Conservation (phyloP, 2,888 invertebrate genomes). For the Melipona beecheii region DNA sequence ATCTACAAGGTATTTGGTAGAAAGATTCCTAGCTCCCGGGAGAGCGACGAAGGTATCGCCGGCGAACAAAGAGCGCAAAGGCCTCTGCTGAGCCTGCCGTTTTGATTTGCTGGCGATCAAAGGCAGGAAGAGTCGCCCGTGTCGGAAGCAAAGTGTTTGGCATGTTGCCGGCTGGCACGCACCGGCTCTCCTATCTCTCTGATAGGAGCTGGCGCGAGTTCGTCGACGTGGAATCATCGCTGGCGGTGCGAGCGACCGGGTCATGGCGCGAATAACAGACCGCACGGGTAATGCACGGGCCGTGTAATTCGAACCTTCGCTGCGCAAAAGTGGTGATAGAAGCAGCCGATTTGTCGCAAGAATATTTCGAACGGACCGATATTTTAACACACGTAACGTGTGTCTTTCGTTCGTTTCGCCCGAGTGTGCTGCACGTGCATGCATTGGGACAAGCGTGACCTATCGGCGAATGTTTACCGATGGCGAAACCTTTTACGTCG, state of each 20-base stretch:
- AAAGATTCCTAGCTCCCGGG: neutral
- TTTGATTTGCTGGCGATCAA: slow-evolving; percentile 29
- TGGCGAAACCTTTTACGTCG: slow-evolving; percentile 72
- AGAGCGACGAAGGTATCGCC: neutral
- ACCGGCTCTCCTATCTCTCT: neutral
- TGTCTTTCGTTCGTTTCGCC: slow-evolving; percentile 29
- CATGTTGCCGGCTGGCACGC: slow-evolving; percentile 3
- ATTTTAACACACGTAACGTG: neutral
- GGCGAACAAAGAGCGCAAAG: slow-evolving; percentile 17
- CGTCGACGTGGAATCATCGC: slow-evolving; percentile 23
- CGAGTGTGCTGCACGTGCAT: slow-evolving; percentile 12
- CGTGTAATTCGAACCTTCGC: slow-evolving; percentile 17
- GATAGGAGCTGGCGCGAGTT: neutral
- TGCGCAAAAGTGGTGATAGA: slow-evolving; percentile 26
- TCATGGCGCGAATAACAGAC: slow-evolving; percentile 21
- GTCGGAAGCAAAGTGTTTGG: slow-evolving; percentile 26
- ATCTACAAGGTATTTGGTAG: slow-evolving; percentile 10
- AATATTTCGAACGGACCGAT: neutral
- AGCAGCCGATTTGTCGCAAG: too few relatives aligned
- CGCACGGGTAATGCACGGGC: slow-evolving; percentile 11
- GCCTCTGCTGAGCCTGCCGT: slow-evolving; percentile 2
- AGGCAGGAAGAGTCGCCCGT: slow-evolving; percentile 25
- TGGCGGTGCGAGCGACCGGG: neutral
- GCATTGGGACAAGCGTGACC: slow-evolving; percentile 72
- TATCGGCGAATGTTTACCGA: slow-evolving; percentile 68